These are phyloP conservation scores for Cyrtonyx montezumae DNA, from an alignment of 2,113 vertebrate genomes.

Conservation along the genomic window DNA sequence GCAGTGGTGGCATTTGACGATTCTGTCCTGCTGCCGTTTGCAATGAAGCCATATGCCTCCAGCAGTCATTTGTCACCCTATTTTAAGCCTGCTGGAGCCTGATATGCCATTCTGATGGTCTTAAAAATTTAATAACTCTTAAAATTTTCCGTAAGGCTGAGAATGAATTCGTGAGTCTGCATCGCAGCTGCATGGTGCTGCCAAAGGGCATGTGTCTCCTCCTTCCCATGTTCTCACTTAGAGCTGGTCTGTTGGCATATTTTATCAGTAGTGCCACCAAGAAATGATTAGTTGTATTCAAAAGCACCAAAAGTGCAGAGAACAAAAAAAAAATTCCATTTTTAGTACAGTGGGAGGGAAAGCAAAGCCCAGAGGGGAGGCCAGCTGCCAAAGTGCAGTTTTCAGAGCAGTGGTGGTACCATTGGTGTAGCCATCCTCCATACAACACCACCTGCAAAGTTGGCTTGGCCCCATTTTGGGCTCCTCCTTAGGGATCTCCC, in stretches of 20 bases:
- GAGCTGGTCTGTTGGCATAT: background rate
- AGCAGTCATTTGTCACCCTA: background rate
- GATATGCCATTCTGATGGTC: background rate
- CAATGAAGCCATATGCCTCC: constrained; percentile 6
- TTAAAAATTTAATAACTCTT: constrained; percentile 23
- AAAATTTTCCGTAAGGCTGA: background rate
- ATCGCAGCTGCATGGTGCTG: fast-evolving
- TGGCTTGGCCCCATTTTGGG: too few relatives aligned
- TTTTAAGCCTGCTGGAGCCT: constrained; percentile 6
- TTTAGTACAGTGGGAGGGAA: background rate
- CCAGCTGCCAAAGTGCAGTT: too few relatives aligned
- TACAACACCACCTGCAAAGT: background rate
- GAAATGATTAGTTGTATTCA: background rate
- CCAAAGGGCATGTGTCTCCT: fast-evolving
- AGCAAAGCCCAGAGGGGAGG: background rate
- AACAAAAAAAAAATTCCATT: too few relatives aligned
- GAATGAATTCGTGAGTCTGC: background rate
- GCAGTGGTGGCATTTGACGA: background rate
- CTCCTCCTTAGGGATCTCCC: background rate
- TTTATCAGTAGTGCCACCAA: background rate
- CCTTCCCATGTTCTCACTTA: background rate
- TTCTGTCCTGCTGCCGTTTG: background rate
- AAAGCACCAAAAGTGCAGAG: background rate
- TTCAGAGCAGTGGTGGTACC: too few relatives aligned
- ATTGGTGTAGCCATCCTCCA: too few relatives aligned